Conservation (phyloP, 2,797 vertebrate genomes). For the Echiichthys vipera region DNA sequence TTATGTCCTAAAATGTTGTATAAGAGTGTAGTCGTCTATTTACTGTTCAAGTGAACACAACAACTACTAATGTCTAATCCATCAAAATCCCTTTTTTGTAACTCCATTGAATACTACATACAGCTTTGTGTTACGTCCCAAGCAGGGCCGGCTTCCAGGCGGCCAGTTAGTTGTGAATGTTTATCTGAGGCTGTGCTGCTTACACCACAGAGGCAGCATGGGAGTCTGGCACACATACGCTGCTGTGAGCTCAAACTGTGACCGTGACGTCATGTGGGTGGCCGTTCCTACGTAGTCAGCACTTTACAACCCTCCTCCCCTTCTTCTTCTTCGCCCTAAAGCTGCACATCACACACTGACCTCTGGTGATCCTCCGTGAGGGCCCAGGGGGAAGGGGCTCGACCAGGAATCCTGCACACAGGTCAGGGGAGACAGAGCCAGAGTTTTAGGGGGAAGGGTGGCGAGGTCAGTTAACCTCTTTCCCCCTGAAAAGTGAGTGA, state of each 20-base stretch:
- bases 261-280: constrained; percentile 74
- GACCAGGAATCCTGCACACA: constrained; percentile 30
- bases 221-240: constrained; percentile 63
- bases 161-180: constrained; percentile 48
- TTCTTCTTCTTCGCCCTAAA: constrained; percentile 53
- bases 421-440: constrained; percentile 43
- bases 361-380: constrained; percentile 65
- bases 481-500: constrained; percentile 34
- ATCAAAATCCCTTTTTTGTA: constrained; percentile 31
- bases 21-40: not conserved
- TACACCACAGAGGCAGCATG: constrained; percentile 58
- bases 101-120: constrained; percentile 1
- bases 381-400: constrained; percentile 21
- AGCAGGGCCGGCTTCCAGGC: constrained; percentile 36
- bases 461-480: constrained; percentile 24
- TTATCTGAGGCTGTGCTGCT: constrained; percentile 57
- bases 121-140: constrained; percentile 40
- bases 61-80: constrained; percentile 13
- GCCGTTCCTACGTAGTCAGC: constrained; percentile 72
- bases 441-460: constrained; percentile 15
- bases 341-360: constrained; percentile 75
- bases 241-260: constrained; percentile 66
- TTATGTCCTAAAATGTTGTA: not conserved
- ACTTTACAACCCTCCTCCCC: constrained; percentile 54
- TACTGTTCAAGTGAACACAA: not conserved